Evolutionary conservation across 2,888 invertebrate genomes (phyloP).

Genomic region (Diachrysia chrysitis): DNA sequence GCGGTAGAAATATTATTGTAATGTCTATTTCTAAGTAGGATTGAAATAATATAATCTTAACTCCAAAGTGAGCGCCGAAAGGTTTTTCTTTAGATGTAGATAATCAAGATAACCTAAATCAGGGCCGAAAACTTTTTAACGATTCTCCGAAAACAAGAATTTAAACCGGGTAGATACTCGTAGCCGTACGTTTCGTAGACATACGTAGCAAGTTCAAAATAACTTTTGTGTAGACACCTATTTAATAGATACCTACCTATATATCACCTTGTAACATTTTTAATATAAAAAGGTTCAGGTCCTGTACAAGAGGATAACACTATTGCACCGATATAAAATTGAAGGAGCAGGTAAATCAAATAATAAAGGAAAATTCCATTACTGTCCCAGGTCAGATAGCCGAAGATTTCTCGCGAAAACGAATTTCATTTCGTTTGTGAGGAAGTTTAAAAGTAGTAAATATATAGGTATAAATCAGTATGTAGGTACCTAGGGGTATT

Average conservation of each 20-base stretch:
- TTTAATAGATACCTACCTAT: conserved; percentile 7
- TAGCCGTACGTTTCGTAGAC: neutral
- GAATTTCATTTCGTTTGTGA: conserved; percentile 69
- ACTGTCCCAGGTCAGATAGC: conserved; percentile 78
- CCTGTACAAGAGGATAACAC: conserved; percentile 71
- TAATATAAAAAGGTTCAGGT: conserved; percentile 65
- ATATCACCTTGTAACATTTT: conserved; percentile 29
- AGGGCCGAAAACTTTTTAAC: neutral
- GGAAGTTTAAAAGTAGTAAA: conserved; percentile 55
- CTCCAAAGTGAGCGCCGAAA: conserved; percentile 28
- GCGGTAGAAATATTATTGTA: conserved; percentile 75
- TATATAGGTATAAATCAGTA: conserved; percentile 30
- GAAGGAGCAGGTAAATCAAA: conserved; percentile 84
- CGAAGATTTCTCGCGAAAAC: conserved; percentile 76
- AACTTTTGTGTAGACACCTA: neutral
- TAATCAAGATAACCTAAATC: conserved; percentile 29
- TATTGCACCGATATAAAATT: conserved; percentile 82
- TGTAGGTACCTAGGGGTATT: conserved; percentile 14
- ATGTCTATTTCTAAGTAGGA: conserved; percentile 64
- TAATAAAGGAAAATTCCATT: conserved; percentile 87
- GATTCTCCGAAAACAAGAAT: neutral
- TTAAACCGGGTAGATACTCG: neutral
- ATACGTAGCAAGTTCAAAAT: neutral
- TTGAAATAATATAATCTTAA: conserved; percentile 42
- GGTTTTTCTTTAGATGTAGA: conserved; percentile 26